Evolutionary conservation across 1,140 invertebrate genomes (phyloP).

Genomic region (Scaptomyza pallida): DNA sequence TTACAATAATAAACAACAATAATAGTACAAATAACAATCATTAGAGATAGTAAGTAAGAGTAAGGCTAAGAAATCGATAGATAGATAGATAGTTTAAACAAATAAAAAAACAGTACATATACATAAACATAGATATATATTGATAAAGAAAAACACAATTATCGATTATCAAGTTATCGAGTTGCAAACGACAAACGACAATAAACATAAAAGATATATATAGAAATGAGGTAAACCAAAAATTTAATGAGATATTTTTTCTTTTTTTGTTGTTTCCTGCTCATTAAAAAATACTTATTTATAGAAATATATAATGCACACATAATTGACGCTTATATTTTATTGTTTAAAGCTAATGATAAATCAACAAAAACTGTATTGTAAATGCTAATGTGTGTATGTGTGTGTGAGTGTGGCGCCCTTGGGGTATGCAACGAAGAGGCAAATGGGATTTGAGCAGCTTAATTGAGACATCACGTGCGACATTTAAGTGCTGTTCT

Average conservation of each 20-base stretch:
- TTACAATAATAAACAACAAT: slow-evolving; percentile 85
- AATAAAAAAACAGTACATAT: background rate
- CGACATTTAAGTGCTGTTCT: slow-evolving; percentile 23
- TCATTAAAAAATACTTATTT: background rate
- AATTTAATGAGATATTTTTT: background rate
- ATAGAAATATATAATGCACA: background rate
- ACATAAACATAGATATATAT: background rate
- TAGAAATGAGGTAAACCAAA: background rate
- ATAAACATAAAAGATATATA: slow-evolving; percentile 1
- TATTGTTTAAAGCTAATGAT: slow-evolving; percentile 34
- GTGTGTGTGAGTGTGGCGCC: slow-evolving; percentile 10
- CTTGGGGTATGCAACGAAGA: slow-evolving; percentile 33
- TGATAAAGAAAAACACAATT: slow-evolving; percentile 15
- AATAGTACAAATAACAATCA: slow-evolving; percentile 85
- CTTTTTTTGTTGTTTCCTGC: background rate
- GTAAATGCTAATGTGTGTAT: slow-evolving; percentile 8
- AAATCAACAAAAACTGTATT: slow-evolving; percentile 25
- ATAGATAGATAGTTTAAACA: slow-evolving; percentile 5
- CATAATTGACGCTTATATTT: slow-evolving; percentile 59
- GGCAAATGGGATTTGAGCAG: slow-evolving; percentile 27
- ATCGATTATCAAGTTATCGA: slow-evolving; percentile 23
- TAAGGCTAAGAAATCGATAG: background rate
- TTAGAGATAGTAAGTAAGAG: slow-evolving; percentile 28
- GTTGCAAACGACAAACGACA: slow-evolving; percentile 29
- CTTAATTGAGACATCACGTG: slow-evolving; percentile 55